Evolutionary conservation across 2,888 invertebrate species (phyloP).

Genomic region (Phyto melanocephala): DNA sequence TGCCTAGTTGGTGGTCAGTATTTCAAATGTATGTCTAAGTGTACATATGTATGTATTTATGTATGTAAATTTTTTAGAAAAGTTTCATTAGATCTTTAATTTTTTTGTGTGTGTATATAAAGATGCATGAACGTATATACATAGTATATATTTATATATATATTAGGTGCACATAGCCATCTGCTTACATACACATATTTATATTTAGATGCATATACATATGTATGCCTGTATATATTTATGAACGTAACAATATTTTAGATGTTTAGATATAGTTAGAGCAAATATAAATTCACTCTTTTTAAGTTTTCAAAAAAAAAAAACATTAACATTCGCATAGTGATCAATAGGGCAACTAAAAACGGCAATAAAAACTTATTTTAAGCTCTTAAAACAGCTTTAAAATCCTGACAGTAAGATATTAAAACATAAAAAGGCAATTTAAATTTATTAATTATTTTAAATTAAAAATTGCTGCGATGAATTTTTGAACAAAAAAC

Average conservation of each 20-base stretch:
- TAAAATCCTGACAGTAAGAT: too few species aligned
- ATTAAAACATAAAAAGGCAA: too few species aligned
- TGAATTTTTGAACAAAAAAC: too few species aligned
- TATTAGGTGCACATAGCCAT: neutral
- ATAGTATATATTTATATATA: neutral
- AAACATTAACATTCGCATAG: too few species aligned
- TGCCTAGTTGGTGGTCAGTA: constrained; percentile 49
- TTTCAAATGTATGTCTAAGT: constrained; percentile 23
- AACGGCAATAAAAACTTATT: too few species aligned
- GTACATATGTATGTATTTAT: constrained; percentile 9
- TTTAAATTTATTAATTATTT: too few species aligned
- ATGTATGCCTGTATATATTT: neutral
- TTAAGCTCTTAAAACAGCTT: too few species aligned
- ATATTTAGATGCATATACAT: neutral
- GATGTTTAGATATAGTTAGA: constrained; percentile 44
- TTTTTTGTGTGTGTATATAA: neutral
- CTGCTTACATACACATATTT: too few species aligned
- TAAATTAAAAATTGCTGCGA: too few species aligned
- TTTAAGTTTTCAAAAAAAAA: too few species aligned
- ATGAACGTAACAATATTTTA: neutral
- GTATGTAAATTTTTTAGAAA: constrained; percentile 40
- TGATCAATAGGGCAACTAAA: too few species aligned
- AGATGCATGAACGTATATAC: neutral
- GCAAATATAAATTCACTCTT: constrained; percentile 46
- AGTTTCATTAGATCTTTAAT: constrained; percentile 43